Conservation (phyloP, 2,113 vertebrate genomes). For the Thalassarche chlororhynchos region DNA sequence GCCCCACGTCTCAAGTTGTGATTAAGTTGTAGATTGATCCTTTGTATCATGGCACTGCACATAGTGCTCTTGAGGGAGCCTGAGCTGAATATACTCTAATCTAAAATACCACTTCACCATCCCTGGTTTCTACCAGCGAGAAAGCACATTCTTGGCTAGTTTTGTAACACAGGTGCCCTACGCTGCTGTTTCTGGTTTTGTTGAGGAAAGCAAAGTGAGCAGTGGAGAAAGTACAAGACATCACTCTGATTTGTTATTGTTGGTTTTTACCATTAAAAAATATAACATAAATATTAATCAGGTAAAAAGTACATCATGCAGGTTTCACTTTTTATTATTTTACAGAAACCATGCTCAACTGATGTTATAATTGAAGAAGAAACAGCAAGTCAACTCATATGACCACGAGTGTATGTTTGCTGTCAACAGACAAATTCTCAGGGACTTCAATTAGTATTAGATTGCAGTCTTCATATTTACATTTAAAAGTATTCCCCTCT, state of each 20-base stretch:
- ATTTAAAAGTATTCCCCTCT: background rate
- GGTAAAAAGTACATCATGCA: background rate
- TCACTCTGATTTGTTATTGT: background rate
- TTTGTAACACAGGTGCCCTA: background rate
- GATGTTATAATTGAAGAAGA: background rate
- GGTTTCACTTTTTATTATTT: background rate
- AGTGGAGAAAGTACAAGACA: background rate
- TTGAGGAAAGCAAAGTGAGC: background rate
- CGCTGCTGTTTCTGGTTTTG: background rate
- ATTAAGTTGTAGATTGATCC: background rate
- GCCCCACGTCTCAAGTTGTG: background rate
- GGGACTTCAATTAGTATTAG: background rate
- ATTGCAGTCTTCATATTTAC: constrained; percentile 17
- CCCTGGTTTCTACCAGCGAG: background rate
- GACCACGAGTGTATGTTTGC: background rate
- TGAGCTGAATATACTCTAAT: background rate
- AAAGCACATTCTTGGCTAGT: background rate
- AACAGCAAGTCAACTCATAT: background rate
- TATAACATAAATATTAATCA: background rate
- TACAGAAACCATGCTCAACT: background rate
- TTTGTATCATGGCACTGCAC: background rate
- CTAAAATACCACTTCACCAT: background rate
- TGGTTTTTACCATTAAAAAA: background rate
- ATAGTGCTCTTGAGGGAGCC: background rate
- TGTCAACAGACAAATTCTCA: background rate